Evolutionary conservation across 2,888 invertebrate species (phyloP), one percentile per base, ranked within the genome.

Genomic region (Lampropteryx suffumata): DNA sequence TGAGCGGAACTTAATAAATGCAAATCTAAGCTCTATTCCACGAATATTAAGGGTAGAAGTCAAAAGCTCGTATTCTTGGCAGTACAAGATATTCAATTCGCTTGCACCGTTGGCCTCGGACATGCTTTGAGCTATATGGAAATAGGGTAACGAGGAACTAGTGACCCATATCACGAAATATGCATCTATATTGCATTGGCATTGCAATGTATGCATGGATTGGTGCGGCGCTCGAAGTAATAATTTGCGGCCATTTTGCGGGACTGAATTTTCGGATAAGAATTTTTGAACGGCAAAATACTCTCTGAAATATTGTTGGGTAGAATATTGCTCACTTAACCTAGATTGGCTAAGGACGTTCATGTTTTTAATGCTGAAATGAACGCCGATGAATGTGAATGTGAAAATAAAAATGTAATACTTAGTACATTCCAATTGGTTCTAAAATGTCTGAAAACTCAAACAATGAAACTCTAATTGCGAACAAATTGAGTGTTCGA

Each of bases 31-130:
- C 54, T 51, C 30, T 57, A 58, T 46, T 26, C 3, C 24, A 5
- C 10, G 13, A 6, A 9, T 2, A 0, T 2, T 50, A 54, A 52
- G 33, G 37, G 49, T 30, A 35, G 39, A 52, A 52, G 33, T 61
- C 29, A 35, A 32, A 44, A 21, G 11, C 17, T 9, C 24, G 10
- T 11, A 11, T 36, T 43, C 53, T 47, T 29, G 17, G 28, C 33
- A 13, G 43, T 60, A 62, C 59, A 67, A 67, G 64, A 67, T 67
- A 72, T 69, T 67, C 68, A 69, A 69, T 69, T 69, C 67, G 64
- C 64, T 56, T 54, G 65, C 61, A 61, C 55, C 59, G 55, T 44
- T 61, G 66, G 59, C 57, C 57, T 58, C 50, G 58, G 55, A 61
- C 64, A 50, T 55, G 61, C 59, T 53, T 52, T 57, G 50, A 45